phyloP scores from a whole-genome alignment of 2,113 vertebrate genomes.

The Osmerus eperlanus region DNA sequence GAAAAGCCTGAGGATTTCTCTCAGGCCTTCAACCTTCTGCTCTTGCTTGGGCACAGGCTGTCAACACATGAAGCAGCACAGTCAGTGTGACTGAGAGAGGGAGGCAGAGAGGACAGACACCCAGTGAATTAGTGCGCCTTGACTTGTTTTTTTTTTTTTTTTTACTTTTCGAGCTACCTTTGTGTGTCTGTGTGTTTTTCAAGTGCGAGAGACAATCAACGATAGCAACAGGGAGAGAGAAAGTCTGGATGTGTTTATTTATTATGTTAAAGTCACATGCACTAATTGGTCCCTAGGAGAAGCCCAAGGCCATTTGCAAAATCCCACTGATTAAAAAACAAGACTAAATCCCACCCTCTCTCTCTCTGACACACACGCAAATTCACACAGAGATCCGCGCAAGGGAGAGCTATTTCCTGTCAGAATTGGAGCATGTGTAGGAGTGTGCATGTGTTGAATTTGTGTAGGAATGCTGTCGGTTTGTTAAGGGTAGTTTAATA shows the following conservation, averaged over 20 bases:
- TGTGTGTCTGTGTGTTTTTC: conserved; percentile 9
- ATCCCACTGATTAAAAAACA: conserved; percentile 76
- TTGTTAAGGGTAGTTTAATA: conserved; percentile 63
- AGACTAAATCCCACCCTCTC: conserved; percentile 67
- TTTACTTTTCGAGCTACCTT: conserved; percentile 3
- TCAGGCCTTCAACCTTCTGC: conserved; percentile 68
- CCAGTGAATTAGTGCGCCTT: conserved; percentile 28
- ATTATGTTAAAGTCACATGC: conserved; percentile 70
- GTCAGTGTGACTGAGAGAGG: conserved; percentile 31
- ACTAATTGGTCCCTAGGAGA: conserved; percentile 77
- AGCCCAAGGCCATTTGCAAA: conserved; percentile 71
- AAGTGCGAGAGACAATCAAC: not conserved
- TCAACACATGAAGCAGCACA: conserved; percentile 64
- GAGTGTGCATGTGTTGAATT: conserved; percentile 36
- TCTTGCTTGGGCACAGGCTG: conserved; percentile 67
- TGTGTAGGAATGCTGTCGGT: conserved; percentile 59
- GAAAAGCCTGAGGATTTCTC: conserved; percentile 68
- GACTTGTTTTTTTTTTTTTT: conserved; percentile 25
- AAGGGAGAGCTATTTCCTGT: conserved; percentile 67
- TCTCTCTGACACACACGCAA: conserved; percentile 27
- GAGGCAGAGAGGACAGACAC: not conserved
- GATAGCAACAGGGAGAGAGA: no score
- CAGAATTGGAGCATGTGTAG: conserved; percentile 61
- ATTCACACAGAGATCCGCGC: conserved; percentile 18
- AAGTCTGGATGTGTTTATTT: conserved; percentile 59